A percentile compares a stretch with the other conserved stretches of the same genome.
Evolutionary conservation across 2,888 invertebrate genomes (phyloP).

Genomic region (Cetonia aurata): DNA sequence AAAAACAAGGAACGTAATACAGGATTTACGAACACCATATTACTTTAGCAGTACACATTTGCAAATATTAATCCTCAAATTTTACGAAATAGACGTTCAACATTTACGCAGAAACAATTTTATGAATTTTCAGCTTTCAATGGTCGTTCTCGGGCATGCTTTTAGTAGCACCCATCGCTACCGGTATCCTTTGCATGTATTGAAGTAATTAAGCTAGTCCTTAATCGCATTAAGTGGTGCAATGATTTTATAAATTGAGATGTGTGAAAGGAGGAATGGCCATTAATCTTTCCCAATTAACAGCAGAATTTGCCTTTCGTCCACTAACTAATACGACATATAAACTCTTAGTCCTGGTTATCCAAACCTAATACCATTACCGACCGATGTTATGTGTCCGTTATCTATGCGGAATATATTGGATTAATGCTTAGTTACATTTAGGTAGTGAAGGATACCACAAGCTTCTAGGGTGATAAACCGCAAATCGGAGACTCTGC

Average conservation of each 20-base stretch:
- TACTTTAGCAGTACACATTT: no score
- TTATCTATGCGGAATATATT: no score
- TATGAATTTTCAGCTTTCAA: not conserved
- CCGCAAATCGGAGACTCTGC: no score
- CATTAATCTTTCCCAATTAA: slow-evolving; percentile 25
- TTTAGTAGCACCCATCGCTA: not conserved
- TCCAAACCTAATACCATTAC: not conserved
- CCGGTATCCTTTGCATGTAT: not conserved
- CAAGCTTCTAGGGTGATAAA: no score
- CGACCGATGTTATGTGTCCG: not conserved
- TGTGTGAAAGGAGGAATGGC: not conserved
- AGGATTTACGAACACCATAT: no score
- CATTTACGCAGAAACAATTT: not conserved
- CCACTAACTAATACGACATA: slow-evolving; percentile 10
- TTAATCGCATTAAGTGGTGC: slow-evolving; percentile 13
- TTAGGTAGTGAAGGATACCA: no score
- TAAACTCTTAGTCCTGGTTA: not conserved
- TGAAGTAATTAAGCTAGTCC: not conserved
- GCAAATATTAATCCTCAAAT: no score
- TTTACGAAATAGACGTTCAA: no score
- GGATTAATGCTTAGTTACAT: no score
- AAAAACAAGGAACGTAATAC: no score
- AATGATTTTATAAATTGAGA: slow-evolving; percentile 12
- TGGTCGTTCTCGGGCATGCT: not conserved
- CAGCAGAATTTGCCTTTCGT: not conserved